phyloP scores from a whole-genome alignment of 2,888 invertebrate species.

The Euzetes globulus region DNA sequence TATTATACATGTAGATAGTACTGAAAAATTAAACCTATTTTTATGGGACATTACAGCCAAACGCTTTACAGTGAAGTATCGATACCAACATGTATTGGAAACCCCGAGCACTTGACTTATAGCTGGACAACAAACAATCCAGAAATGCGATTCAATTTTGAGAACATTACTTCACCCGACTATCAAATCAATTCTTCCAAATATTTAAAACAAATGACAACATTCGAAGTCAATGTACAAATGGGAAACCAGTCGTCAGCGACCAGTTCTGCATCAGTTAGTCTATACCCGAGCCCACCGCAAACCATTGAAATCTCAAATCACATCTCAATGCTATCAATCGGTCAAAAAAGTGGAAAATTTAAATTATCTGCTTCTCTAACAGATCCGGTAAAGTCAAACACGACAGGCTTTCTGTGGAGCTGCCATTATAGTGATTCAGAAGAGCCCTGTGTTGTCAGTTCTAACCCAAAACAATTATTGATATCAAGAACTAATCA shows the following conservation, averaged over 20 bases:
- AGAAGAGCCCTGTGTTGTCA: background rate
- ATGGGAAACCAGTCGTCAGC: background rate
- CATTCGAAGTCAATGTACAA: background rate
- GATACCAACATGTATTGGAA: background rate
- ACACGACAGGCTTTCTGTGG: background rate
- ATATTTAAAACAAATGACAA: background rate
- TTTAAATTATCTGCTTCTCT: background rate
- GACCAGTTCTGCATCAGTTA: background rate
- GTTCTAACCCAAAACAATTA: background rate
- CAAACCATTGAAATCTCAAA: background rate
- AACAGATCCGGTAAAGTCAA: background rate
- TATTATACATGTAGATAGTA: too few species aligned
- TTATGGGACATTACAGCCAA: background rate
- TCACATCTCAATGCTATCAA: background rate
- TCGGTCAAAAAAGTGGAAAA: background rate
- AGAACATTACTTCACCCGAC: background rate
- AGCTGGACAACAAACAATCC: background rate
- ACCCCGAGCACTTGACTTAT: background rate
- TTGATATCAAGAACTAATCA: background rate
- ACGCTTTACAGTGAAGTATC: conserved; percentile 3
- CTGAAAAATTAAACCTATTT: too few species aligned
- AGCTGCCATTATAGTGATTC: background rate
- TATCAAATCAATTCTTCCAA: background rate
- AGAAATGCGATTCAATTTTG: background rate
- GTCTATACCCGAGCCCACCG: background rate